These are phyloP conservation scores for Lycia hirtaria DNA, from an alignment of 2,888 invertebrate species.

Conservation along the genomic window DNA sequence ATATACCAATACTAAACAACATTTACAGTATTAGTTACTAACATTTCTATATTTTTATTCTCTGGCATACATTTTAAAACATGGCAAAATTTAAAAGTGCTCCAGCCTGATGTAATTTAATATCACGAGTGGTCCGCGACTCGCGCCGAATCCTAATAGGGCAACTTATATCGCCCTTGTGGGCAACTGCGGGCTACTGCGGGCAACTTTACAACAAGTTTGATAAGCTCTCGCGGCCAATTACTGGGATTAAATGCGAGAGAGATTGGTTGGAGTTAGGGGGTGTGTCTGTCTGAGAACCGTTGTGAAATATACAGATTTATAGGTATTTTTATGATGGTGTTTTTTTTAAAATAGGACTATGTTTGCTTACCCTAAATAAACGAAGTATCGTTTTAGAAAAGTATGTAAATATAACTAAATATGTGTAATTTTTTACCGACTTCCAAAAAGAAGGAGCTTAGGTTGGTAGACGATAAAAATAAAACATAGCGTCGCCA, in stretches of 20 bases:
- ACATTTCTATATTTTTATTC: conserved; percentile 19
- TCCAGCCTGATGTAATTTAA: conserved; percentile 71
- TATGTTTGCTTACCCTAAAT: too few species aligned
- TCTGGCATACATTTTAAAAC: conserved; percentile 56
- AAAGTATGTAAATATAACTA: too few species aligned
- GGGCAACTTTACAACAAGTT: conserved; percentile 67
- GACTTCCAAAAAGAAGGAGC: too few species aligned
- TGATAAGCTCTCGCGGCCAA: conserved; percentile 70
- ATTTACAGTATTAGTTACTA: too few species aligned
- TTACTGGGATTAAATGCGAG: conserved; percentile 64
- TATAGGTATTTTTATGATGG: not conserved
- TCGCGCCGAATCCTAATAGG: conserved; percentile 65
- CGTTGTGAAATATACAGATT: not conserved
- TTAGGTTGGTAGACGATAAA: too few species aligned
- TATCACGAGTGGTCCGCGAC: conserved; percentile 72
- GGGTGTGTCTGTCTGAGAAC: conserved; percentile 2
- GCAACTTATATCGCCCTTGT: conserved; percentile 50
- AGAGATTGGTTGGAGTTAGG: conserved; percentile 19
- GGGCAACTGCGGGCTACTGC: conserved; percentile 7
- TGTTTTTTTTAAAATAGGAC: too few species aligned
- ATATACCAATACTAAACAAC: too few species aligned
- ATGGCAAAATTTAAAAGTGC: conserved; percentile 58
- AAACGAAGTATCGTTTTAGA: too few species aligned
- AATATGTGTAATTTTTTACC: too few species aligned
- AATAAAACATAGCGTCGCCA: too few species aligned